Evolutionary conservation across 1,140 invertebrate genomes (phyloP).

Genomic region (Archivesica marissinica): DNA sequence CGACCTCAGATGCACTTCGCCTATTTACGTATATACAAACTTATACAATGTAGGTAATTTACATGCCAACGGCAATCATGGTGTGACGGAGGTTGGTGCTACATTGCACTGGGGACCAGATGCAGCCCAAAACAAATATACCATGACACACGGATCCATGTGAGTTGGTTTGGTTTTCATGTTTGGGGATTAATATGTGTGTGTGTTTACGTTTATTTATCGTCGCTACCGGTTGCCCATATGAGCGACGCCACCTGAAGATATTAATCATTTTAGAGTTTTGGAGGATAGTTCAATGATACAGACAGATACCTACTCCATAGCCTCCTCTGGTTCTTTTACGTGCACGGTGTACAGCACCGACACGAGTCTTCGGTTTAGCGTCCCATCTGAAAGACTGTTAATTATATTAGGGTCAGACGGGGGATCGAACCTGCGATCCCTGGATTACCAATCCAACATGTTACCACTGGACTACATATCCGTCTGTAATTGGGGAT

Average conservation of each 20-base stretch:
- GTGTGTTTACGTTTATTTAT: background rate
- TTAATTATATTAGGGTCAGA: too few relatives aligned
- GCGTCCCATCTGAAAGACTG: too few relatives aligned
- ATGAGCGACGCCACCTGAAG: background rate
- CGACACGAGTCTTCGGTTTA: too few relatives aligned
- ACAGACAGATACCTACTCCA: too few relatives aligned
- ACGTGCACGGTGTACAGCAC: too few relatives aligned
- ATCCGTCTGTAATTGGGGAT: too few relatives aligned
- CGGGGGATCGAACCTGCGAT: too few relatives aligned
- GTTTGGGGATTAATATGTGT: background rate
- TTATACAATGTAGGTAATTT: slow-evolving; percentile 7
- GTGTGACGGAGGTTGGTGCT: slow-evolving; percentile 60
- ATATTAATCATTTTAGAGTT: background rate
- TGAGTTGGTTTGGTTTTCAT: slow-evolving; percentile 24
- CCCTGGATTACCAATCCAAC: too few relatives aligned
- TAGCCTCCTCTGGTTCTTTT: too few relatives aligned
- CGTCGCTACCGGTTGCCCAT: background rate
- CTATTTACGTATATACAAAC: too few relatives aligned
- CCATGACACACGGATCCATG: slow-evolving; percentile 72
- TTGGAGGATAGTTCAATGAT: background rate
- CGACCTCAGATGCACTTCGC: background rate
- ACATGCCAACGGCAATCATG: slow-evolving; percentile 34
- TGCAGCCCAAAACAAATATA: slow-evolving; percentile 59
- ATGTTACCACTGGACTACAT: too few relatives aligned
- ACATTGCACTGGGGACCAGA: slow-evolving; percentile 73